Evolutionary conservation across 1,140 invertebrate species (phyloP).

Genomic region (Eulimnadia texana): DNA sequence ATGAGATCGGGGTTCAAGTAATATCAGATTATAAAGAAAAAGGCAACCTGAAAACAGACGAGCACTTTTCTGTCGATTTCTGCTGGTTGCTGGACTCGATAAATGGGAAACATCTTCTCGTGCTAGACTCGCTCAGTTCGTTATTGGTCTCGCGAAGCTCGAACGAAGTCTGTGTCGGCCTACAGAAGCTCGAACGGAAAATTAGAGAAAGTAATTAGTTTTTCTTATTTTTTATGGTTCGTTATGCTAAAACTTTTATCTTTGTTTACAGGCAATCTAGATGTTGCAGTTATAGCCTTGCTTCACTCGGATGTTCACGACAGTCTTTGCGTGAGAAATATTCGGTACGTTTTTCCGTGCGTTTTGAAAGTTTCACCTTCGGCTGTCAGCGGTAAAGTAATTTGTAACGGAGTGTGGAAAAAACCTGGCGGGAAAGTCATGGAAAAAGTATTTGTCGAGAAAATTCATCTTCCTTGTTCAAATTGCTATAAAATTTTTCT

Average conservation of each 20-base stretch:
- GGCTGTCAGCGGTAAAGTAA: background rate
- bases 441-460: slow-evolving; percentile 4
- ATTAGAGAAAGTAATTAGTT: background rate
- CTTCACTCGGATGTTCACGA: background rate
- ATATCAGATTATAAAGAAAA: background rate
- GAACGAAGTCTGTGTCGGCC: background rate
- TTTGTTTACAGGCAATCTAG: background rate
- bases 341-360: background rate
- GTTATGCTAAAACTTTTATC: background rate
- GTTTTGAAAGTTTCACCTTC: background rate
- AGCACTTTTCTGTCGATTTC: too few species aligned
- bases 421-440: slow-evolving; percentile 1
- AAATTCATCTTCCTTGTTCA: too few species aligned
- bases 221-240: background rate
- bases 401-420: slow-evolving; percentile 9
- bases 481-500: background rate
- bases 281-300: background rate
- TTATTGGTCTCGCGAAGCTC: background rate
- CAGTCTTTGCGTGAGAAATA: background rate
- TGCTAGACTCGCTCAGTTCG: background rate
- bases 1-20: background rate
- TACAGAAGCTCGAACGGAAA: background rate
- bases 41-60: background rate
- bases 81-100: too few species aligned
- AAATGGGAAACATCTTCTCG: background rate